phyloP scores from a whole-genome alignment of 1,140 invertebrate genomes.

The Heliothis virescens region DNA sequence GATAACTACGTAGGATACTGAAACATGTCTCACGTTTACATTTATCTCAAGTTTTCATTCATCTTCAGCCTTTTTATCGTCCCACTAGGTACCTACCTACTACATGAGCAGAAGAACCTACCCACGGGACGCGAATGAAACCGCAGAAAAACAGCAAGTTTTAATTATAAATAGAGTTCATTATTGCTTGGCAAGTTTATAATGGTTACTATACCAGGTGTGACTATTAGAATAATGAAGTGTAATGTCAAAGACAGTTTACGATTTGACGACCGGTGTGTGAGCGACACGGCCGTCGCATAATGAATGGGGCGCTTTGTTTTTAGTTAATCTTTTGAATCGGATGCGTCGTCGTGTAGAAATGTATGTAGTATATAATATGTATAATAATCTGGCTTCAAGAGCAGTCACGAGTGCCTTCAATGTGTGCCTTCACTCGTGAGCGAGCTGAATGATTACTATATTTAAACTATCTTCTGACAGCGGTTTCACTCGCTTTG shows the following conservation, averaged over 20 bases:
- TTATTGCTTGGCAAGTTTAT: background rate
- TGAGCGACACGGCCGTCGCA: slow-evolving; percentile 7
- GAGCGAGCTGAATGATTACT: background rate
- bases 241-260: slow-evolving; percentile 7
- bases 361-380: background rate
- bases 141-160: no score
- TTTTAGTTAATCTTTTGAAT: slow-evolving; percentile 39
- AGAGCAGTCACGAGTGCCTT: slow-evolving; percentile 18
- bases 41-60: no score
- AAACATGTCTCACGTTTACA: no score
- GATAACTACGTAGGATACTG: no score
- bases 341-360: slow-evolving; percentile 20
- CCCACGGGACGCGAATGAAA: no score
- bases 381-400: background rate
- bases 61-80: no score
- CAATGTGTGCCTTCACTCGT: slow-evolving; percentile 8
- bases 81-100: no score
- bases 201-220: background rate
- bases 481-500: no score
- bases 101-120: no score
- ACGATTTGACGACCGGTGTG: slow-evolving; percentile 23
- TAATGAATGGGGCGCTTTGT: slow-evolving; percentile 32
- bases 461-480: no score
- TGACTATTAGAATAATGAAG: slow-evolving; percentile 9
- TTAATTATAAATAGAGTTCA: no score